phyloP scores from a whole-genome alignment of 2,797 vertebrate genomes.

The Sebastes taczanowskii region DNA sequence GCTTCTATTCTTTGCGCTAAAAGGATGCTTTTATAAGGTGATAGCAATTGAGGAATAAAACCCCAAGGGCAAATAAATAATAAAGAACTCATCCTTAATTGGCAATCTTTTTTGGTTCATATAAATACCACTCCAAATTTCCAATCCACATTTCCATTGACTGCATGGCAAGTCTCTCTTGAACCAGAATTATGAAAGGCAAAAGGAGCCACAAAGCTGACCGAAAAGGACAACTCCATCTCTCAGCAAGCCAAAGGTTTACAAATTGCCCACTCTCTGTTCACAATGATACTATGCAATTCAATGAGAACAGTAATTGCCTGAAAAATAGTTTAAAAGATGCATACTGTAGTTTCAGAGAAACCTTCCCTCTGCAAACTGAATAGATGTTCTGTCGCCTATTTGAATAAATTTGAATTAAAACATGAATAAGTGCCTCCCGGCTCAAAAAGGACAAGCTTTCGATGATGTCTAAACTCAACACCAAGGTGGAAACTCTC shows the following conservation, averaged over 20 bases:
- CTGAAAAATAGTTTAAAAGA: slow-evolving; percentile 45
- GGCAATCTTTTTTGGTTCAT: slow-evolving; percentile 76
- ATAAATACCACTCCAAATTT: slow-evolving; percentile 80
- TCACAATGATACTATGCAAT: slow-evolving; percentile 63
- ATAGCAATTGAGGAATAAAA: slow-evolving; percentile 85
- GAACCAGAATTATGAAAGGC: slow-evolving; percentile 70
- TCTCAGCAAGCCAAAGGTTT: slow-evolving; percentile 65
- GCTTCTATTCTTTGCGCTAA: slow-evolving; percentile 81
- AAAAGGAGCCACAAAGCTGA: slow-evolving; percentile 69
- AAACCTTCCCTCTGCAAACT: slow-evolving; percentile 16
- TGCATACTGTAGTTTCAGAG: slow-evolving; percentile 15
- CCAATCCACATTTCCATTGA: slow-evolving; percentile 74
- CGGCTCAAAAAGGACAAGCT: not conserved
- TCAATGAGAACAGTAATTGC: slow-evolving; percentile 36
- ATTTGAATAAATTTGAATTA: slow-evolving; percentile 26
- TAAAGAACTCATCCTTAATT: slow-evolving; percentile 85
- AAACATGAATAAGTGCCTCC: slow-evolving; percentile 6
- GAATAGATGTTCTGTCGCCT: not conserved
- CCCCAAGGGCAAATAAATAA: slow-evolving; percentile 84
- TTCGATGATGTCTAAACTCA: not conserved
- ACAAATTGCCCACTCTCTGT: slow-evolving; percentile 63
- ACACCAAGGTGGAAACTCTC: not conserved
- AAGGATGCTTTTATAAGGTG: slow-evolving; percentile 86
- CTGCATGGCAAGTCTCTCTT: slow-evolving; percentile 78
- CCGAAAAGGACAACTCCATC: slow-evolving; percentile 73